Base-by-base conservation (phyloP, 2,113 vertebrate species). In the Camelus bactrianus region DNA sequence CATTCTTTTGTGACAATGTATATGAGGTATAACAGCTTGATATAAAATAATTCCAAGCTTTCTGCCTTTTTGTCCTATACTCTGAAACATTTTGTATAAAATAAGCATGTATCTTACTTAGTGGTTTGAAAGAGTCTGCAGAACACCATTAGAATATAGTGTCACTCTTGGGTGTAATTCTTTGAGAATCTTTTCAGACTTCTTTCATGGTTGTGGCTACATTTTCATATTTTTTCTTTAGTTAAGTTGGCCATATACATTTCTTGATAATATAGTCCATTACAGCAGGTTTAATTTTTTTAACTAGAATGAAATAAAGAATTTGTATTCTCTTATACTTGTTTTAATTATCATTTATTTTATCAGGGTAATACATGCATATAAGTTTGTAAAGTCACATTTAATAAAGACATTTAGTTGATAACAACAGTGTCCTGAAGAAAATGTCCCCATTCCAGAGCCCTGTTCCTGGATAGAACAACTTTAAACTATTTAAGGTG, bases 331-430 rank as follows among this genome's bases (percentile, higher is more conserved):
- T 94, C 30, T n/a, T 83, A 28, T 84, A 84, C 50, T 50, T 67
- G 90, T 83, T 58, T 67, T 32, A 89, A 35, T 75, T 76, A 69
- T 30, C 30, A 65, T 76, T 94, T 72, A 91, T 72, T 91, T 81
- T 64, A 65, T 89, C 48, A 38, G n/a, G 46, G 14, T 67, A 69
- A 56, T 54, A 50, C 54, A 76, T 56, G 35, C 16, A 73, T 73
- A 24, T 64, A 48, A 35, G 20, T 79, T 79, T 95, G 62, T 73
- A 15, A 85, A 64, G 9, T 91, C 64, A 64, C 16, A 35, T 72
- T 79, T 70, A 91, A 28, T 77, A 85, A 42, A 17, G 16, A 16
- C 8, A 56, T 72, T 72, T 54, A 86, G n/a, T 52, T 16, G 32
- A 73, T 64, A 86, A 80, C 6, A 75, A 50, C 1, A 91, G 24